phyloP scores from a whole-genome alignment of 2,113 vertebrate species.

The Trematocara macrostoma region DNA sequence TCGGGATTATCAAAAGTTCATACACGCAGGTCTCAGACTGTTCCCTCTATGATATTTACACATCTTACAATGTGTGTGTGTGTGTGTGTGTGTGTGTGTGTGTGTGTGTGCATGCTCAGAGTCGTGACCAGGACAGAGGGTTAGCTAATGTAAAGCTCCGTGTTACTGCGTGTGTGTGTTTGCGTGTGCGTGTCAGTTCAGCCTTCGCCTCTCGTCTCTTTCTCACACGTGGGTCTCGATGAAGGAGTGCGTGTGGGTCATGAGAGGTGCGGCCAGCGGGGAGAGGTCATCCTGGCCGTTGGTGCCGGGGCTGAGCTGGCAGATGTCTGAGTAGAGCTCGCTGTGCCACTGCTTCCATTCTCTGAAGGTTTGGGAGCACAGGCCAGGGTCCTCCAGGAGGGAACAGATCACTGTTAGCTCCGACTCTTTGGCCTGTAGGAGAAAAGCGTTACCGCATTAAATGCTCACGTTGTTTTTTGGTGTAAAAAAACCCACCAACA shows the following conservation, averaged over 20 bases:
- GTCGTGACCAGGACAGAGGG: constrained; percentile 18
- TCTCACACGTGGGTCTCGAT: constrained; percentile 86
- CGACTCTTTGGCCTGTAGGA: constrained; percentile 82
- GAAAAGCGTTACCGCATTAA: not conserved
- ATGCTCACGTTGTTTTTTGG: not conserved
- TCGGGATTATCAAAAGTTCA: constrained; percentile 78
- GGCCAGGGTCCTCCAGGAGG: constrained; percentile 81
- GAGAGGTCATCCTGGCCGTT: constrained; percentile 80
- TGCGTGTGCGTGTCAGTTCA: constrained; percentile 41
- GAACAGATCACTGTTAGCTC: constrained; percentile 79
- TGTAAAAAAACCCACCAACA: rapidly evolving
- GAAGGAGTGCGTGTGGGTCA: constrained; percentile 88
- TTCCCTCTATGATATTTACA: constrained; percentile 77
- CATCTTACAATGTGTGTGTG: constrained; percentile 71
- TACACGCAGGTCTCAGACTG: constrained; percentile 72
- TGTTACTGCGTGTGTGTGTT: constrained; percentile 25
- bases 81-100: constrained; percentile 11
- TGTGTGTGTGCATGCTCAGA: constrained; percentile 22
- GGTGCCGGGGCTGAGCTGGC: constrained; percentile 76
- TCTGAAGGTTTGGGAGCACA: constrained; percentile 85
- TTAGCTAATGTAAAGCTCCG: constrained; percentile 4
- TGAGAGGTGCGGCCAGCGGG: constrained; percentile 73
- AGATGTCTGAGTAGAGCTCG: constrained; percentile 88
- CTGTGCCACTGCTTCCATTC: constrained; percentile 89
- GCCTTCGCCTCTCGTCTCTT: constrained; percentile 57